A percentile compares a stretch with the other conserved stretches of the same genome.
Conservation (phyloP, 2,888 invertebrate species). For the Eurois occulta region DNA sequence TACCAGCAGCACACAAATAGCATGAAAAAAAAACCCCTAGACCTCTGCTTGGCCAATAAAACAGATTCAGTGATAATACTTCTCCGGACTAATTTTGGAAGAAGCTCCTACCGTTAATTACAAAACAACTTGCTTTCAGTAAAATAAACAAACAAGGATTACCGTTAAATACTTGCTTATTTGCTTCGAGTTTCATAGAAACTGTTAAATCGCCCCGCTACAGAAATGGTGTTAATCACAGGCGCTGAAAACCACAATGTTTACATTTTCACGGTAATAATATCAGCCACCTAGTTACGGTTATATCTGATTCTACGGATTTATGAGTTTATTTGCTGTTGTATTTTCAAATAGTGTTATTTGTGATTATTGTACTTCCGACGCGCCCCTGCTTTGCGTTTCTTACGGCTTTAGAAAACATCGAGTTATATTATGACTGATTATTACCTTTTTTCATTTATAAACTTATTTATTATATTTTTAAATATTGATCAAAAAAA, state of each 20-base stretch:
- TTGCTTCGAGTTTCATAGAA: conserved; percentile 13
- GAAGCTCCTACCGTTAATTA: conserved; percentile 23
- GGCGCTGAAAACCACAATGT: conserved; percentile 43
- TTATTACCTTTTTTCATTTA: too few relatives aligned
- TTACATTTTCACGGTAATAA: conserved; percentile 18
- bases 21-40: too few relatives aligned
- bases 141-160: conserved; percentile 25
- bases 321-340: conserved; percentile 9
- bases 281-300: neutral
- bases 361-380: neutral
- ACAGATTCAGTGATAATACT: neutral
- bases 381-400: neutral
- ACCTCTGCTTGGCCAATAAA: neutral
- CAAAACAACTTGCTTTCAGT: conserved; percentile 23
- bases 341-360: neutral
- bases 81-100: neutral
- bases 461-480: too few relatives aligned
- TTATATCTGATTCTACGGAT: conserved; percentile 13
- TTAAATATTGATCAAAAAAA: too few relatives aligned
- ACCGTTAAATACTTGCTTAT: conserved; percentile 23
- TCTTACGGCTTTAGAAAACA: neutral
- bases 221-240: conserved; percentile 47
- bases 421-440: neutral
- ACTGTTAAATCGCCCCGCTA: conserved; percentile 11
- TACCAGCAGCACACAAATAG: too few relatives aligned